phyloP scores from a whole-genome alignment of 2,888 invertebrate species.

The Poecilobothrus nobilitatus region DNA sequence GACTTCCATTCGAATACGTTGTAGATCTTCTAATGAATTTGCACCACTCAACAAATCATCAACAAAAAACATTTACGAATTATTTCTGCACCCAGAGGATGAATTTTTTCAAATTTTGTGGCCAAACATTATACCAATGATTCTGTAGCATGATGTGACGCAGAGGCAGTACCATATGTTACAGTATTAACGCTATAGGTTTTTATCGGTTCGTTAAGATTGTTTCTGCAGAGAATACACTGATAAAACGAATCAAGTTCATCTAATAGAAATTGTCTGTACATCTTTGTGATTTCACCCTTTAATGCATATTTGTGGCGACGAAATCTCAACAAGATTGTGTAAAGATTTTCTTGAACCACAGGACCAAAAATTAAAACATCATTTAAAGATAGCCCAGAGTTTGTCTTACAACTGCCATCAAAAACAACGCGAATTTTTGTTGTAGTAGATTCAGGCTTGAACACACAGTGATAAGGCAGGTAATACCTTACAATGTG shows the following conservation, averaged over 20 bases:
- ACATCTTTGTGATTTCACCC: constrained; percentile 28
- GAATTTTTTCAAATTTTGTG: background rate
- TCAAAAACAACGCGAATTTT: no score
- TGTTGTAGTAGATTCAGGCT: no score
- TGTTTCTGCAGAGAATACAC: constrained; percentile 22
- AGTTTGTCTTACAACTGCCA: no score
- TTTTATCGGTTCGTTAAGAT: constrained; percentile 11
- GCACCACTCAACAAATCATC: background rate
- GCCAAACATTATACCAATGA: constrained; percentile 12
- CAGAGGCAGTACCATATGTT: constrained; percentile 19
- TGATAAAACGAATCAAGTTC: constrained; percentile 21
- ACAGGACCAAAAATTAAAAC: no score
- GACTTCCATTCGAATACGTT: background rate
- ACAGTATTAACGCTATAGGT: constrained; percentile 19
- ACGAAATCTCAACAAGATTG: no score
- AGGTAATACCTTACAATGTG: no score
- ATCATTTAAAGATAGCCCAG: no score
- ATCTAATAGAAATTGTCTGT: constrained; percentile 22
- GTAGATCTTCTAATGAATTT: background rate
- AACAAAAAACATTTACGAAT: background rate
- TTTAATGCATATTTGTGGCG: constrained; percentile 18
- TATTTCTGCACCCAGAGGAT: background rate
- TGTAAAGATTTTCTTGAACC: no score
- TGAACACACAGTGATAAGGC: no score
- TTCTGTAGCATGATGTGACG: constrained; percentile 21